Base-by-base conservation (phyloP, 53 echinoderm and acorn worm species). In the Apostichopus leukothele region DNA sequence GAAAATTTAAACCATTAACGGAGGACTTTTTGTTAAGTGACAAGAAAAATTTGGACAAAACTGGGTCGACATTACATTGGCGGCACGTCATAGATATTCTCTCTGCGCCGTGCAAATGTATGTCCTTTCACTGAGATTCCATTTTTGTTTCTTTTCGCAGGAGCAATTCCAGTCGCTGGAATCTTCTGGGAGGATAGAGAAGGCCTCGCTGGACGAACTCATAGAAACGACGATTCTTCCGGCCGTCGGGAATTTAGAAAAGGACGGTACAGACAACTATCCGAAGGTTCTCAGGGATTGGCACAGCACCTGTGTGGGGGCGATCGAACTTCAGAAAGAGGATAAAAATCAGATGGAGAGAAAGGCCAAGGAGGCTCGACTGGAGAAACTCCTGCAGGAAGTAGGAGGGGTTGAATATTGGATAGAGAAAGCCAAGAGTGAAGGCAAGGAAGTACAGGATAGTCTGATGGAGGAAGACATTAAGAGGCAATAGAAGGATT, bases 391-490 rank as follows among this genome's bases (percentile, higher is more conserved):
- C 3, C 67, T 91, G 79, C 86, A 94, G 76, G 94, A 86, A 9
- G 89, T 91, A 5, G 96, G 94, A 73, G 96, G 96, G 76, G 61
- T 96, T 13, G 77, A 77, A 0, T 96, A 96, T 77, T 96, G 96
- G 96, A 75, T 76, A 14, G 22, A 92, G 80, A 91, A 92, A 75
- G 92, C 91, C 18, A 55, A 87, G 86, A 23, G 75, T 19, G 93
- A 85, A 9, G 85, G 85, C 50, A 85, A 85, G 68, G 85, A 85
- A 63, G 85, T 85, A 10, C 13, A 18, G 14, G 89, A 85, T 66
- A 18, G 4, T 14, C 85, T 85, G 27, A 4, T 85, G 39, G 85
- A 85, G 23, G 85, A 85, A 16, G 85, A 85, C 11, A 25, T 85
- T 6, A 85, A 85, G 68, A 85, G 63, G 27, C 67, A 25, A 23